Percentiles rank a stretch among this genome's conserved stretches.
Evolutionary conservation across 2,113 vertebrate genomes (phyloP).

Genomic region (Chrysemys picta): DNA sequence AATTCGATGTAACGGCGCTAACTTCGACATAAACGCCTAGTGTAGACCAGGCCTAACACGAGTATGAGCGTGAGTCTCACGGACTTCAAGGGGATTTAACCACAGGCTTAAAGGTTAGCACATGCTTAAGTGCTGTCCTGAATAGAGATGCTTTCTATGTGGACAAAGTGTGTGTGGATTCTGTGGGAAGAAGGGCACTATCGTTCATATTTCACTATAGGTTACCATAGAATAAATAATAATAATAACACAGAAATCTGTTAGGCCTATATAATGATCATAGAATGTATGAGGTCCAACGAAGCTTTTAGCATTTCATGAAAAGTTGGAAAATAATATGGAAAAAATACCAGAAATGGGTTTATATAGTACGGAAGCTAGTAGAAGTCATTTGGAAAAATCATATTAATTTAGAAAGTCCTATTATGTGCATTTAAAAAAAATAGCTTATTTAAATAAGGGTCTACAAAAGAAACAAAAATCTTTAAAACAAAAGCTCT

Average conservation of each 20-base stretch:
- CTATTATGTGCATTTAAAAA: neutral
- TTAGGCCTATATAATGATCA: neutral
- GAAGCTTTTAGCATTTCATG: neutral
- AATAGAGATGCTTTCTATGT: neutral
- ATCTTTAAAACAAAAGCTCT: constrained; percentile 30
- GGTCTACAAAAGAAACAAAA: neutral
- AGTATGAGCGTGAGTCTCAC: neutral
- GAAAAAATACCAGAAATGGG: neutral
- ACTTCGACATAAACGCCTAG: too few species aligned
- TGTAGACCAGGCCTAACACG: too few species aligned
- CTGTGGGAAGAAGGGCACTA: neutral
- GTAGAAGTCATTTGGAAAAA: neutral
- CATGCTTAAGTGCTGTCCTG: neutral
- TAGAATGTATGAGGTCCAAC: neutral
- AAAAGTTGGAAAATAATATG: neutral
- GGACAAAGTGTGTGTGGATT: neutral
- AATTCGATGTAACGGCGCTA: too few species aligned
- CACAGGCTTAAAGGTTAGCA: neutral
- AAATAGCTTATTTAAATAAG: constrained; percentile 1
- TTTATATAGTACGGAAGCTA: neutral
- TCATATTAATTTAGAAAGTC: neutral
- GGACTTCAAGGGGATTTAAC: neutral
- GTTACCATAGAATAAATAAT: neutral
- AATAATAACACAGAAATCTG: neutral
- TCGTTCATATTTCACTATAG: neutral